A percentile compares a stretch with the other conserved stretches of the same genome.
Evolutionary conservation across 64 coral and sea anemone species (phyloP).

Genomic region (Pachyseris speciosa): DNA sequence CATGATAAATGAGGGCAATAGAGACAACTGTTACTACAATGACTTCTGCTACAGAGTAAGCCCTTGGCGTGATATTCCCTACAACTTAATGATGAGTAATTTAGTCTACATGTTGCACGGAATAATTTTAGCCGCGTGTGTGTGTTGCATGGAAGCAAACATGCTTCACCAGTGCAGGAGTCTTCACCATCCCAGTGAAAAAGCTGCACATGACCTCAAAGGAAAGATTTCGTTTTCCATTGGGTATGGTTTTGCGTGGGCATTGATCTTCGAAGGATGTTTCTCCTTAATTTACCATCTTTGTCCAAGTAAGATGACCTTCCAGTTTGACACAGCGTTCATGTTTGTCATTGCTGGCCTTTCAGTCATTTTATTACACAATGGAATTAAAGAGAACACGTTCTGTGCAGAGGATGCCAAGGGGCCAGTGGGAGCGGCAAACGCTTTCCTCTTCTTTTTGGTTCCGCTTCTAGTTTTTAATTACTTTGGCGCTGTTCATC

Average conservation of each 20-base stretch:
- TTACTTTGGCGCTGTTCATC: constrained; percentile 68
- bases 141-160: constrained; percentile 7
- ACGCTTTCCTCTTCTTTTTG: constrained; percentile 64
- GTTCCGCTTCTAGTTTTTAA: constrained; percentile 69
- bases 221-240: constrained; percentile 51
- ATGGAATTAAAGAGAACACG: constrained; percentile 14
- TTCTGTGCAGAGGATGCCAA: neutral
- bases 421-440: constrained; percentile 47
- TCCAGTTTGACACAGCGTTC: constrained; percentile 83
- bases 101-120: constrained; percentile 62
- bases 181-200: no score
- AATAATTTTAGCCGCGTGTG: constrained; percentile 31
- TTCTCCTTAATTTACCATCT: constrained; percentile 84
- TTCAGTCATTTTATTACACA: constrained; percentile 55
- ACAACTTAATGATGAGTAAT: constrained; percentile 77
- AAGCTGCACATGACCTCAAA: no score
- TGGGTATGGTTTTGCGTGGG: constrained; percentile 84
- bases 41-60: constrained; percentile 64
- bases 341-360: constrained; percentile 78
- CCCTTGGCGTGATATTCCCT: constrained; percentile 23
- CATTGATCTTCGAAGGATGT: constrained; percentile 69
- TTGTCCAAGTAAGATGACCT: constrained; percentile 61
- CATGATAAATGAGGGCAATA: neutral
- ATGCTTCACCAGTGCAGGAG: neutral
- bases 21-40: constrained; percentile 26